Percentiles rank a stretch among this genome's conserved stretches.
Evolutionary conservation across 2,113 vertebrate genomes (phyloP).

Genomic region (Hipposideros armiger): DNA sequence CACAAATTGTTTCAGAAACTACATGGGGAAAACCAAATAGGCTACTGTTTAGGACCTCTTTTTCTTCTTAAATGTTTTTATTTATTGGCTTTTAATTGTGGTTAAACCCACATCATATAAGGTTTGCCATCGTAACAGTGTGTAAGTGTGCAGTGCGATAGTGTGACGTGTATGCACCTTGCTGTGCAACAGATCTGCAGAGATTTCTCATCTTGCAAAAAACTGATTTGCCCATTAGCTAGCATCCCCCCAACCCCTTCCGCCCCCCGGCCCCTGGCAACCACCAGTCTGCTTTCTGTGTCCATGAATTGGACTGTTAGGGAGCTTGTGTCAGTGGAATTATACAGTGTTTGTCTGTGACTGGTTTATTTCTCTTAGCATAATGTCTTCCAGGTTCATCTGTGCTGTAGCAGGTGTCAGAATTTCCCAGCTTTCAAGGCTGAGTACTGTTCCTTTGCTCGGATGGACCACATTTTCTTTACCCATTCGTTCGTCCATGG

Average conservation of each 20-base stretch:
- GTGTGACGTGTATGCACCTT: accelerated
- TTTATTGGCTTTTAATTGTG: neutral
- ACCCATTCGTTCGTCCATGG: accelerated
- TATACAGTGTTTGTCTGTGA: neutral
- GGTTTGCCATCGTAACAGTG: neutral
- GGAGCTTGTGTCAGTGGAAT: accelerated
- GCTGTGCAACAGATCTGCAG: neutral
- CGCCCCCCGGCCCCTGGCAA: accelerated
- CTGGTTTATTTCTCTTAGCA: neutral
- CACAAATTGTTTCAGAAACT: neutral
- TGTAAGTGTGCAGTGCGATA: neutral
- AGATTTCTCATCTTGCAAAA: neutral
- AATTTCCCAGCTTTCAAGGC: too few relatives aligned
- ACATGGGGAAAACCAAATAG: accelerated
- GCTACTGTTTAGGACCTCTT: neutral
- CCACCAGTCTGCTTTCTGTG: neutral
- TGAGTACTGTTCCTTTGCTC: neutral
- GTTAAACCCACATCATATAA: neutral
- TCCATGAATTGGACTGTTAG: neutral
- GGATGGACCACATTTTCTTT: accelerated
- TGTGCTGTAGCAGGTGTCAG: accelerated
- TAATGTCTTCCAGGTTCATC: neutral
- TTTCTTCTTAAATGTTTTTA: neutral
- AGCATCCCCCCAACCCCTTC: accelerated
- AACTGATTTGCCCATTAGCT: too few relatives aligned